Base-by-base conservation (phyloP, 2,797 vertebrate species). In the Philypnodon macrostomus region DNA sequence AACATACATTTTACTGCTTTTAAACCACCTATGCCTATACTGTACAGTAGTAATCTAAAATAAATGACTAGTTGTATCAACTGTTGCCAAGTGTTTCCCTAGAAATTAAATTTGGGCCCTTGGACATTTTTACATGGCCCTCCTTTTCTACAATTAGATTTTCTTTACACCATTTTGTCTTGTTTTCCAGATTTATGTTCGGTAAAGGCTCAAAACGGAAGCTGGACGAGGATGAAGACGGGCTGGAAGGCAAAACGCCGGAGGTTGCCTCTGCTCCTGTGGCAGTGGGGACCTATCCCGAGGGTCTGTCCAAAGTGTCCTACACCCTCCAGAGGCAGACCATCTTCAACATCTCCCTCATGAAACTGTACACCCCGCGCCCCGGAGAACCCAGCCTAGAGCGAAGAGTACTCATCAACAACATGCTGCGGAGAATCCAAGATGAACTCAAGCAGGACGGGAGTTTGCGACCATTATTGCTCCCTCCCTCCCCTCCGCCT, bases 261-360 rank as follows among this genome's bases (percentile, higher is more conserved):
- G 93, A 92, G 91, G 37, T 3, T 3, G 21, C 21, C n/a, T n/a
- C n/a, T 23, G 21, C 21, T 23, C 3, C 21, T 3, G 75, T 37
- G 62, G 31, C 83, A 56, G 36, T 71, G 81, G 80, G 86, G 0
- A n/a, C n/a, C n/a, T 77, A 83, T 64, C 81, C 69, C 0, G 94
- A 95, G 2, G 94, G 93, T 77, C 90, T 94, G 47, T 97, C 94
- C 65, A 96, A 95, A 90, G 94, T 96, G 81, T 97, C 96, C 11
- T 98, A 98, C 91, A 97, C 93, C 53, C 90, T 98, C 86, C 95
- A 98, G 89, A 91, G 95, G 53, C 96, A 98, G 91, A 96, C 95
- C 90, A 95, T 98, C 90, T 98, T 98, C 91, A 98, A 97, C 92
- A 97, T 98, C 93, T 98, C 96, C 70, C 90, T 98, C 83, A 96